A percentile compares a stretch with the other conserved stretches of the same genome.
phyloP scores from a whole-genome alignment of 2,888 invertebrate genomes.

The Caenorhabditis virilis region DNA sequence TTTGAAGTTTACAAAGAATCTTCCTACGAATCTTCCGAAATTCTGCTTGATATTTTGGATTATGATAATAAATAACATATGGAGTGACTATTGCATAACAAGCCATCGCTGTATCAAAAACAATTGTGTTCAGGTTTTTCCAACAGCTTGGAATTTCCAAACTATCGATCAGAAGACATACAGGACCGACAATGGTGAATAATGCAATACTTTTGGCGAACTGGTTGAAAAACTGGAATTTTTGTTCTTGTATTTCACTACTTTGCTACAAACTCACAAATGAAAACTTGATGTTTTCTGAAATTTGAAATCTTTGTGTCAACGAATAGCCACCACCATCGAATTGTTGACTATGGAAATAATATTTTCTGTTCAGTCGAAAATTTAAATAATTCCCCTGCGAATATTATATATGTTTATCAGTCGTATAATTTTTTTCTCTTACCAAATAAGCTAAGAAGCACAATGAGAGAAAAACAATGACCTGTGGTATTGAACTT shows the following conservation, averaged over 20 bases:
- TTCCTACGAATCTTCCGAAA: constrained; percentile 4
- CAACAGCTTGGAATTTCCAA: constrained; percentile 18
- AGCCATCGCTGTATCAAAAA: constrained; percentile 16
- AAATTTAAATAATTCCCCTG: constrained; percentile 25
- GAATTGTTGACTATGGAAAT: constrained; percentile 11
- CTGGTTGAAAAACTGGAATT: constrained; percentile 27
- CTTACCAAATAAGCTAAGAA: too few species aligned
- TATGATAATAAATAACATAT: constrained; percentile 26
- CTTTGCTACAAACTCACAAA: too few species aligned
- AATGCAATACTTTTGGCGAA: constrained; percentile 22
- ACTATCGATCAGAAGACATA: constrained; percentile 24
- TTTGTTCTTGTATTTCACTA: too few species aligned
- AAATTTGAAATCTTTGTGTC: constrained; percentile 24
- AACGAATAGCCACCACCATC: constrained; percentile 31
- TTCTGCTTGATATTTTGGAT: constrained; percentile 24
- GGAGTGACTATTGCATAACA: constrained; percentile 28
- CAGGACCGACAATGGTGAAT: constrained; percentile 25
- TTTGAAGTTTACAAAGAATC: background rate
- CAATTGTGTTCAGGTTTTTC: constrained; percentile 29
- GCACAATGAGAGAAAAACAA: too few species aligned
- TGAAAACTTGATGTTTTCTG: constrained; percentile 30
- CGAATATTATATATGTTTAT: too few species aligned
- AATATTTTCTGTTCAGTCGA: constrained; percentile 20
- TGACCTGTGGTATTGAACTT: too few species aligned
- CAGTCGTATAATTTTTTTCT: too few species aligned